Conservation (phyloP, 2,113 vertebrate genomes). For the Pandion haliaetus region DNA sequence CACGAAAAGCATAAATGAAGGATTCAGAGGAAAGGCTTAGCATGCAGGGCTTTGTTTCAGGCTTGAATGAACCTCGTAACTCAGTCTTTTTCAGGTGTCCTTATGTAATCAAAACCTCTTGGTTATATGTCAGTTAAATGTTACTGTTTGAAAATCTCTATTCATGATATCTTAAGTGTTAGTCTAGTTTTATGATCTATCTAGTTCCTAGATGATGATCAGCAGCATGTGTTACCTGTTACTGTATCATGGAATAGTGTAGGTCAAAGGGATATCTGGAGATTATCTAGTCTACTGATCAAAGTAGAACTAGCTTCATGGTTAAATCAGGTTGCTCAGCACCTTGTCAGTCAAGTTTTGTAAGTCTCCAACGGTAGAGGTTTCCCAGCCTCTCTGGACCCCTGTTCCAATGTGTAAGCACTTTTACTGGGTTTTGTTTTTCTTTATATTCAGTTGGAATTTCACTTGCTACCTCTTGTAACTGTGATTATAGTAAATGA, state of each 20-base stretch:
- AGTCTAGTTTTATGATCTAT: neutral
- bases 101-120: neutral
- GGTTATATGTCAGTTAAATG: neutral
- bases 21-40: neutral
- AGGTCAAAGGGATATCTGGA: neutral
- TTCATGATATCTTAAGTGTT: neutral
- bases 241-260: neutral
- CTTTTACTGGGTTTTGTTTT: neutral
- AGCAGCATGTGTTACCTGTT: neutral
- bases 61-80: neutral
- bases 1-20: neutral
- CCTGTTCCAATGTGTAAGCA: neutral
- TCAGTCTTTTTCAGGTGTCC: neutral
- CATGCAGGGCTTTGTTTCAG: neutral
- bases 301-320: neutral
- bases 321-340: neutral
- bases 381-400: neutral
- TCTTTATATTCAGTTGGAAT: neutral
- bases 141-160: neutral
- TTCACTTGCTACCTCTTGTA: neutral
- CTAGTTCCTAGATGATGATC: neutral
- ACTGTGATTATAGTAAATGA: neutral
- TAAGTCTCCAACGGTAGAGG: neutral
- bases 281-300: neutral
- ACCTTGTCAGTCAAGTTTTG: neutral